Evolutionary conservation across 2,888 invertebrate species (phyloP), one percentile per base, ranked within the genome.

Genomic region (Strigamia transsilvanica): DNA sequence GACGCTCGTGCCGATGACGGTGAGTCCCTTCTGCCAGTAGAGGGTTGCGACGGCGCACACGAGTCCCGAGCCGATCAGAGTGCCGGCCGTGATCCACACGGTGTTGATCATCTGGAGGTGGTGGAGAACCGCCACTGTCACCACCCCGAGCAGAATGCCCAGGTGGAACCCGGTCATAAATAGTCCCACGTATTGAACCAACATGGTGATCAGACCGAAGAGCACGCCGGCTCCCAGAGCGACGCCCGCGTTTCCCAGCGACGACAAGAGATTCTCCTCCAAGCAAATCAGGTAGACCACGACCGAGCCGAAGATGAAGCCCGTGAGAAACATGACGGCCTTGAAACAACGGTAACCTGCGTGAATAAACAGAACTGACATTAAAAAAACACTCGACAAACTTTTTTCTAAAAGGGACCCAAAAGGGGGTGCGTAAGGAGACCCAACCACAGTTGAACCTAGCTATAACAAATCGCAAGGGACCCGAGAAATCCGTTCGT

Each of bases 331-430:
- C 92, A 95, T 94, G 83, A 93, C 92, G 15, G 94, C 94, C 88
- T 95, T 94, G 88, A 95, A 94, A 88, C 94, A 95, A 84, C 95
- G 92, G 89, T 96, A 96, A 82, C 96, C 95, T 94, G 90, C 27
- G n/a, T n/a, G 84, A 90, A 88, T 85, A 82, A 83, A 81, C 51
- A 84, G 5, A 51, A 51, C 13, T 6, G n/a, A 82, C 42, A n/a
- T n/a, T n/a, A n/a, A n/a, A n/a, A n/a, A n/a, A n/a, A n/a, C n/a
- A n/a, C n/a, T n/a, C n/a, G n/a, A n/a, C n/a, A n/a, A n/a, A n/a
- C n/a, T n/a, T n/a, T n/a, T n/a, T n/a, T n/a, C n/a, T n/a, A n/a
- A n/a, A n/a, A n/a, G n/a, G n/a, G n/a, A n/a, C n/a, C n/a, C n/a
- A n/a, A n/a, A n/a, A n/a, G n/a, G n/a, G n/a, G n/a, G n/a, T n/a